phyloP scores from a whole-genome alignment of 1,140 invertebrate species.

The Cydia fagiglandana region DNA sequence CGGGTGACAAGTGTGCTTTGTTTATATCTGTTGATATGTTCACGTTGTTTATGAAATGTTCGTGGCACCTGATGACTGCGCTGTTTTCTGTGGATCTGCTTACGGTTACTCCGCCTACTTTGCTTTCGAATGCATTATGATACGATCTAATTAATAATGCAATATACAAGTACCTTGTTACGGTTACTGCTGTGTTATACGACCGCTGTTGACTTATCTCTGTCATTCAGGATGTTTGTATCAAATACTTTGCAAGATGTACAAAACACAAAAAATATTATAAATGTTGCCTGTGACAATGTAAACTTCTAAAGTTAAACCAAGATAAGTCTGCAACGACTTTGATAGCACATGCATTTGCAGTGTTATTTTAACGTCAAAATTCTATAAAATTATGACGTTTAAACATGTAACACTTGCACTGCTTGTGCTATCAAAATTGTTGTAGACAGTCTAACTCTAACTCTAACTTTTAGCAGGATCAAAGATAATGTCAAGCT shows the following conservation, averaged over 20 bases:
- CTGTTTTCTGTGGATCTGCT: constrained; percentile 43
- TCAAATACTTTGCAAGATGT: not conserved
- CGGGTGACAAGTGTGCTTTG: constrained; percentile 75
- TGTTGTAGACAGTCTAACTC: too few relatives aligned
- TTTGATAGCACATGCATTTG: too few relatives aligned
- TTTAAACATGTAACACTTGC: too few relatives aligned
- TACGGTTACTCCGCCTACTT: constrained; percentile 8
- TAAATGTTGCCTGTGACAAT: too few relatives aligned
- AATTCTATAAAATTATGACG: too few relatives aligned
- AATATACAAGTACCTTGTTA: not conserved
- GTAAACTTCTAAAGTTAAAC: too few relatives aligned
- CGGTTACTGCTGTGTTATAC: not conserved
- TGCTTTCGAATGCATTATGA: not conserved
- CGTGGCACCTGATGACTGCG: constrained; percentile 62
- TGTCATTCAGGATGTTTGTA: not conserved
- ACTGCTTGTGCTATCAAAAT: too few relatives aligned
- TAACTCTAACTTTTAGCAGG: too few relatives aligned
- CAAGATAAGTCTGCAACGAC: too few relatives aligned
- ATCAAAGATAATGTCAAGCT: too few relatives aligned
- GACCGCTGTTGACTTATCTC: not conserved
- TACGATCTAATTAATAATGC: constrained; percentile 19
- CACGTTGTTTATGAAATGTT: constrained; percentile 61
- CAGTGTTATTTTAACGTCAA: too few relatives aligned
- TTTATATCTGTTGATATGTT: constrained; percentile 75
- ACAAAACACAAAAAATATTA: too few relatives aligned